A percentile compares a stretch with the other conserved stretches of the same genome.
phyloP scores from a whole-genome alignment of 2,113 vertebrate species.

The Acinonyx jubatus region DNA sequence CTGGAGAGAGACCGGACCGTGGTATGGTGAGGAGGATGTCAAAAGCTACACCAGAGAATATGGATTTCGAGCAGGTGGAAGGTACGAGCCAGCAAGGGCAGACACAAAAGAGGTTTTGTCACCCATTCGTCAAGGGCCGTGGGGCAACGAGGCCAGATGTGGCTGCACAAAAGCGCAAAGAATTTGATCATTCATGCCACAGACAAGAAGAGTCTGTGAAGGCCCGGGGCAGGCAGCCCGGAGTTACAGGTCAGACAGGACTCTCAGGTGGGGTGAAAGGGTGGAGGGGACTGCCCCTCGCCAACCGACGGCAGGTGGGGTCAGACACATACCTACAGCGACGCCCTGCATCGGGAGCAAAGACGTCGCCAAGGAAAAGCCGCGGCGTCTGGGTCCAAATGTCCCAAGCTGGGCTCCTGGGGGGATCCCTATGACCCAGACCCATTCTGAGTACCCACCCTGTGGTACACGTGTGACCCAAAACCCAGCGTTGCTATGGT shows the following conservation, averaged over 20 bases:
- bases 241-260: conserved; percentile 32
- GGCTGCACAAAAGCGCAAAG: conserved; percentile 76
- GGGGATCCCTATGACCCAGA: too few species aligned
- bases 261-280: neutral
- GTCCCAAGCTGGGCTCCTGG: accelerated
- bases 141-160: conserved; percentile 81
- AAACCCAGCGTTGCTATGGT: accelerated
- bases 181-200: conserved; percentile 80
- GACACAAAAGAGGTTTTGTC: conserved; percentile 55
- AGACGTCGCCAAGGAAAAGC: accelerated
- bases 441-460: neutral
- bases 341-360: accelerated
- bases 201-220: conserved; percentile 74
- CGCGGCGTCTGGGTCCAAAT: accelerated
- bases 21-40: neutral
- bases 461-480: accelerated
- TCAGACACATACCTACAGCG: neutral
- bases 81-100: neutral
- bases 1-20: neutral
- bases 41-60: conserved; percentile 48
- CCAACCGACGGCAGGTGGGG: accelerated
- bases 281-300: neutral
- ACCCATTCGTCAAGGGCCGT: conserved; percentile 63
- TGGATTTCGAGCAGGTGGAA: conserved; percentile 73
- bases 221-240: conserved; percentile 66